Conservation (phyloP, 2,888 invertebrate genomes). For the Dicranocentrus wangi region DNA sequence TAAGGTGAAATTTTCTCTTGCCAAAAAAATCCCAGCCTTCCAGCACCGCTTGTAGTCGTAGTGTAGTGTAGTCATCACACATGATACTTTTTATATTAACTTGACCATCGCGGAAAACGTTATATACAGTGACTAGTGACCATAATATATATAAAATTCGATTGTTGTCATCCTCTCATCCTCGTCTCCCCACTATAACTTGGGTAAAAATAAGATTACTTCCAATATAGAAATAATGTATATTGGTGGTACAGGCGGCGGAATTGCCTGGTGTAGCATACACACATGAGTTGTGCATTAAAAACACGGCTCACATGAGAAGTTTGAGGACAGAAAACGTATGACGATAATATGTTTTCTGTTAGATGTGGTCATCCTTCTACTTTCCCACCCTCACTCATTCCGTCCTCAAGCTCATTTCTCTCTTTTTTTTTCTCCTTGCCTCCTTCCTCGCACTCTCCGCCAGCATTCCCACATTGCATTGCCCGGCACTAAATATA, state of each 20-base stretch:
- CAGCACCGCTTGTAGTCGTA: conserved; percentile 40
- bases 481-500: conserved; percentile 42
- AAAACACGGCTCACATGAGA: conserved; percentile 60
- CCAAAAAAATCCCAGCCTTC: conserved; percentile 42
- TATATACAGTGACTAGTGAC: no score
- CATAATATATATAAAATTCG: background rate
- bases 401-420: conserved; percentile 59
- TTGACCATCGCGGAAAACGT: no score
- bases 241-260: no score
- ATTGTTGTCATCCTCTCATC: background rate
- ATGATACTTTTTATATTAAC: no score
- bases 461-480: conserved; percentile 43
- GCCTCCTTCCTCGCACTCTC: conserved; percentile 16
- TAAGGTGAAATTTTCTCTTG: conserved; percentile 54
- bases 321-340: conserved; percentile 64
- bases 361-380: conserved; percentile 60
- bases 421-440: conserved; percentile 43
- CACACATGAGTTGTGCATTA: conserved; percentile 61
- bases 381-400: conserved; percentile 59
- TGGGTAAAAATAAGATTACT: no score
- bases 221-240: no score
- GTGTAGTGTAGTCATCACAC: background rate
- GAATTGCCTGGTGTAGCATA: no score
- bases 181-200: no score
- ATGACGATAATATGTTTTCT: conserved; percentile 62